Conservation (phyloP, 2,888 invertebrate genomes). For the Entomobrya proxima region DNA sequence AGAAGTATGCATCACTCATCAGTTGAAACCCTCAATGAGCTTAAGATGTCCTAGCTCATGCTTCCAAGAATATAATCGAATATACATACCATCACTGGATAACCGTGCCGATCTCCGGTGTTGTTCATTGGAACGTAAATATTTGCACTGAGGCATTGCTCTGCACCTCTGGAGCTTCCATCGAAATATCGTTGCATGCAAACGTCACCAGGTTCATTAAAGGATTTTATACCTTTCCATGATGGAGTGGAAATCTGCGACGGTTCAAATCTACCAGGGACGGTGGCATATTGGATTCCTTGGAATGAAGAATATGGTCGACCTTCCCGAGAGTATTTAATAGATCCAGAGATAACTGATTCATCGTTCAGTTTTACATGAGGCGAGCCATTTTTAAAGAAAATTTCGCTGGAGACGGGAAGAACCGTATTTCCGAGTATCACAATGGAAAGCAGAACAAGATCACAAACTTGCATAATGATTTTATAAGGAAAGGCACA, state of each 20-base stretch:
- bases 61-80: too few relatives aligned
- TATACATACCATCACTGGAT: constrained; percentile 42
- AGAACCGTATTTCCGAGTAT: too few relatives aligned
- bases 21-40: not conserved
- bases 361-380: not conserved
- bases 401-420: too few relatives aligned
- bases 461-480: too few relatives aligned
- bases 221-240: constrained; percentile 41
- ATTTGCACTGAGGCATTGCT: constrained; percentile 53
- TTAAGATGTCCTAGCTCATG: too few relatives aligned
- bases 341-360: constrained; percentile 1
- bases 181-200: constrained; percentile 27
- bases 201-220: constrained; percentile 1
- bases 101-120: not conserved
- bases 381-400: constrained; percentile 17
- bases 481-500: too few relatives aligned
- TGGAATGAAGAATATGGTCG: constrained; percentile 24
- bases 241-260: not conserved
- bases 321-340: constrained; percentile 18
- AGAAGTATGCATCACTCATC: not conserved
- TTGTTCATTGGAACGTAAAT: constrained; percentile 46
- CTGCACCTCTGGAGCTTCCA: not conserved
- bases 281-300: constrained; percentile 12
- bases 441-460: too few relatives aligned
- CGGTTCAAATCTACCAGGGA: constrained; percentile 25